Evolutionary conservation across 1,140 invertebrate species (phyloP).

Genomic region (Lepidurus arcticus): DNA sequence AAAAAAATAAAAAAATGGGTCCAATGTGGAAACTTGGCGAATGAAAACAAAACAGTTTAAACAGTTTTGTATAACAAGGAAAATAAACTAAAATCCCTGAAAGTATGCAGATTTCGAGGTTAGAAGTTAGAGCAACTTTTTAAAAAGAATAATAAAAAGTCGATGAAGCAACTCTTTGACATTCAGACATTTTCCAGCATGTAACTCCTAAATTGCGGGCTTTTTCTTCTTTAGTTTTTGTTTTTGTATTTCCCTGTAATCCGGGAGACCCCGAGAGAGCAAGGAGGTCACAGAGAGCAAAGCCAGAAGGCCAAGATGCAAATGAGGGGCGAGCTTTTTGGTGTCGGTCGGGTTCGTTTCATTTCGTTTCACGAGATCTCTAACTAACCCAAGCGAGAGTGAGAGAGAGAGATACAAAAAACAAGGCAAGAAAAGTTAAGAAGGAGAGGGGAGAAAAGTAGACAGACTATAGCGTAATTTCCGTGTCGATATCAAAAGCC

Average conservation of each 20-base stretch:
- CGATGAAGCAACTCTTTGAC: not conserved
- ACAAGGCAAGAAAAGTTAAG: not conserved
- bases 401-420: not conserved
- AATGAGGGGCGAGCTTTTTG: conserved; percentile 18
- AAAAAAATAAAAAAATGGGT: not conserved
- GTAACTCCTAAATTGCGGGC: not conserved
- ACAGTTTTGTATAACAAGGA: too few relatives aligned
- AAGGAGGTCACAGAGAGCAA: conserved; percentile 1
- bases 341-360: not conserved
- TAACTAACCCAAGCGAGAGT: not conserved
- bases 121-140: too few relatives aligned
- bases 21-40: too few relatives aligned
- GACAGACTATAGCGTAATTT: not conserved
- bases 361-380: not conserved
- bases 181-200: not conserved
- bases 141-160: too few relatives aligned
- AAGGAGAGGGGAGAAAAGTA: not conserved
- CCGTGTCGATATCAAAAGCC: conserved; percentile 21
- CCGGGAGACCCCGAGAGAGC: not conserved
- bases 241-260: not conserved
- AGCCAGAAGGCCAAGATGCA: conserved; percentile 12
- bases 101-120: too few relatives aligned
- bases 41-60: too few relatives aligned
- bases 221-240: not conserved
- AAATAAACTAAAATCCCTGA: too few relatives aligned